Evolutionary conservation across 37 sponge, comb jelly and placozoan genomes (phyloP), one percentile per base, ranked within the genome.

Genomic region (Sycon ciliatum): DNA sequence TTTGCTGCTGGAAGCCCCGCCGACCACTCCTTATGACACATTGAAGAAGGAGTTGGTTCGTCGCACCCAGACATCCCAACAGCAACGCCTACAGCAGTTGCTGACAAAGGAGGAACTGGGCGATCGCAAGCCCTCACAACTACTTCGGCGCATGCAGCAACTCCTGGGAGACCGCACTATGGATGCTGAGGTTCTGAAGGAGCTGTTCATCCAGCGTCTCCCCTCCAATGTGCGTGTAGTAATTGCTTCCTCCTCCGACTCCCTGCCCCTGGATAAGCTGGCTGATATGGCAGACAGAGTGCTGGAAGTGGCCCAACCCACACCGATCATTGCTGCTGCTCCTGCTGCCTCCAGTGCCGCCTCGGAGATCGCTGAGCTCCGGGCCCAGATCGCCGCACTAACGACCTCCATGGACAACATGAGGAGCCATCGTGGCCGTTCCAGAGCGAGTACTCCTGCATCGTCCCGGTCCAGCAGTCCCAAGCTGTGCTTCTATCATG

Each of bases 221-320:
- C 81, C 86, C 1, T 4, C 73, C n/a, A 76, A 77, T 31, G 74
- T 80, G 11, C 60, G 81, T n/a, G 80, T 85, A 81, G 74, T 85
- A 0, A 46, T 85, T 6, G 81, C 81, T 49, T 80, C 74, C 16
- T 33, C 78, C 16, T 34, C 9, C 23, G 64, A n/a, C 55, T 60
- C 68, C 31, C n/a, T n/a, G 32, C 37, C 32, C 56, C 71, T 86
- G 0, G 56, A 34, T 1, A 16, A 38, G 24, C 65, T 79, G 3
- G 85, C 80, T n/a, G 80, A 76, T 28, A 42, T 84, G 57, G 76
- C 80, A 34, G 80, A 79, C 36, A 84, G 72, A 31, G 66, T 84
- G 26, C 35, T 75, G 0, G 85, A 84, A 37, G 85, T 79, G 4
- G 70, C 80, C 5, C 18, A 56, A 16, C 83, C 78, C 34, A 32